A percentile compares a stretch with the other conserved stretches of the same genome.
Conservation (phyloP, 2,113 vertebrate genomes). For the Dipodomys ordii region DNA sequence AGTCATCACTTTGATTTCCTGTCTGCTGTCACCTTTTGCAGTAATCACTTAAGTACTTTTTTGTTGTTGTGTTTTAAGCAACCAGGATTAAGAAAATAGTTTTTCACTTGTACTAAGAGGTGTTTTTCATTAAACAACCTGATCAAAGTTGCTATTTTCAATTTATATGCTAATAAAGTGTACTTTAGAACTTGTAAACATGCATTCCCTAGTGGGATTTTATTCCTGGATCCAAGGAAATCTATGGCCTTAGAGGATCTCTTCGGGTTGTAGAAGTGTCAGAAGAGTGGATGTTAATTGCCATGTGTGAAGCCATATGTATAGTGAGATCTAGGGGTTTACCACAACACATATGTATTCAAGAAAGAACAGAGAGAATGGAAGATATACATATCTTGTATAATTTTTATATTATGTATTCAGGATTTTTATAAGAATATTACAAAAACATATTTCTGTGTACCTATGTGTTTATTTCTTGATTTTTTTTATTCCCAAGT, state of each 20-base stretch:
- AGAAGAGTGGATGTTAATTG: conserved; percentile 65
- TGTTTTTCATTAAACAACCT: conserved; percentile 81
- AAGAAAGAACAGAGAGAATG: conserved; percentile 11
- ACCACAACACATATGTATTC: conserved; percentile 42
- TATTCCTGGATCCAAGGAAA: conserved; percentile 76
- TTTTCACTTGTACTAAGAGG: conserved; percentile 76
- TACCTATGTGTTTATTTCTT: background rate
- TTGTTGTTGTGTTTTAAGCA: conserved; percentile 76
- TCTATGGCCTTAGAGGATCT: conserved; percentile 75
- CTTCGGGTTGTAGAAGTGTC: conserved; percentile 65
- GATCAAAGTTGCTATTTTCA: conserved; percentile 83
- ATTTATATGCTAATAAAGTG: conserved; percentile 84
- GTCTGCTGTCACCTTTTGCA: conserved; percentile 73
- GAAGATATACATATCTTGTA: background rate
- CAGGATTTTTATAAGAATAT: background rate
- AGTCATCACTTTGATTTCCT: conserved; percentile 76
- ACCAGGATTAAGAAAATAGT: conserved; percentile 78
- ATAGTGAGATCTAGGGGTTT: background rate
- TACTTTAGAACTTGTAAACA: conserved; percentile 81
- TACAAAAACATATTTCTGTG: background rate
- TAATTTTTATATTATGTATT: conserved; percentile 24
- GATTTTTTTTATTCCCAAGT: background rate
- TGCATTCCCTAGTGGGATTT: conserved; percentile 76
- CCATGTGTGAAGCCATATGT: conserved; percentile 40
- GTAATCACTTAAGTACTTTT: conserved; percentile 76